These are phyloP conservation scores for Misgurnus mizolepis DNA, from an alignment of 2,113 vertebrate genomes.

Conservation along the genomic window DNA sequence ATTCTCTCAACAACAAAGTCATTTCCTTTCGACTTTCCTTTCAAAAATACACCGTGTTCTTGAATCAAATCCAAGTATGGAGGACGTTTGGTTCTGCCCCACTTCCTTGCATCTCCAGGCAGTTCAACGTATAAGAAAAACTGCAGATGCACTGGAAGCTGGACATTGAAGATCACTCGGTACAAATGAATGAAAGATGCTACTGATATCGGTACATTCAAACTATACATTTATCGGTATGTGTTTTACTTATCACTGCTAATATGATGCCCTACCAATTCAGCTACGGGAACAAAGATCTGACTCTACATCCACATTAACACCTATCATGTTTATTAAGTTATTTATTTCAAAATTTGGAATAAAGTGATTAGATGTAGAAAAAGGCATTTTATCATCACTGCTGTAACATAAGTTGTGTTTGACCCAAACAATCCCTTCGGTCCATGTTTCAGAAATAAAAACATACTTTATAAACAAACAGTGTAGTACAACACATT, in stretches of 20 bases:
- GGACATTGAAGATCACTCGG: slow-evolving; percentile 7
- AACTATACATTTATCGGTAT: too few relatives aligned
- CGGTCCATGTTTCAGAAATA: neutral
- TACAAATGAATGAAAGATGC: neutral
- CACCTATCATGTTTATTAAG: too few relatives aligned
- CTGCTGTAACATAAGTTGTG: too few relatives aligned
- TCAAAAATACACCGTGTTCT: slow-evolving; percentile 24
- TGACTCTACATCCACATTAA: too few relatives aligned
- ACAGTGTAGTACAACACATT: neutral
- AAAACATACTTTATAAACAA: neutral
- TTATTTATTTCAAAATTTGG: too few relatives aligned
- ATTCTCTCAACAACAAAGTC: slow-evolving; percentile 5
- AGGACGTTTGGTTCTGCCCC: neutral
- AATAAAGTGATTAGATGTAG: too few relatives aligned
- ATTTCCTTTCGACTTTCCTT: slow-evolving; percentile 32
- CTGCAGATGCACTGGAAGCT: slow-evolving; percentile 12
- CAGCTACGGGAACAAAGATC: too few relatives aligned
- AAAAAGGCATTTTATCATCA: neutral
- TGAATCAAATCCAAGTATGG: slow-evolving; percentile 31
- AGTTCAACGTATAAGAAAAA: slow-evolving; percentile 19
- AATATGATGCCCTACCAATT: too few relatives aligned
- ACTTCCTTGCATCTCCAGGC: slow-evolving; percentile 39
- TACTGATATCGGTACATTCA: too few relatives aligned
- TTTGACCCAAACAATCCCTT: neutral
- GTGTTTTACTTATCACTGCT: too few relatives aligned